Conservation (phyloP, 2,113 vertebrate species). For the Leucosticte australis region DNA sequence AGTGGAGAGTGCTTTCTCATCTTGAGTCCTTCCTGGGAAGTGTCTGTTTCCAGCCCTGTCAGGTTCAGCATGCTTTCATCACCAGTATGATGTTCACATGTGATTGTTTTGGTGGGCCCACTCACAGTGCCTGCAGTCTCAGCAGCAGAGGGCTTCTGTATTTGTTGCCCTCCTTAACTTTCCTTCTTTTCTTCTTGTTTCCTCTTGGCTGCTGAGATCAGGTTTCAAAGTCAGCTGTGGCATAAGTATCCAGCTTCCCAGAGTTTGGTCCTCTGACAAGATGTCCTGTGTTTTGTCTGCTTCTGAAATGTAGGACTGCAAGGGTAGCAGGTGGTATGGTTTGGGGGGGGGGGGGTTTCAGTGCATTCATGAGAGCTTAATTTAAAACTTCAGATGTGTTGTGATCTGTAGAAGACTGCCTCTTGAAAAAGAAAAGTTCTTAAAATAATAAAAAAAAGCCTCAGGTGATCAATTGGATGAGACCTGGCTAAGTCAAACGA, state of each 20-base stretch:
- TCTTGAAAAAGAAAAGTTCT: not conserved
- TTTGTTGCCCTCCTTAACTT: not conserved
- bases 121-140: not conserved
- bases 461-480: rapidly evolving
- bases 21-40: not conserved
- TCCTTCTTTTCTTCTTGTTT: not conserved
- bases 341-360: not conserved
- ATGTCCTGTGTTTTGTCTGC: not conserved
- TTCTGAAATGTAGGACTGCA: not conserved
- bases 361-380: not conserved
- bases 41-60: not conserved
- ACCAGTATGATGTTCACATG: rapidly evolving
- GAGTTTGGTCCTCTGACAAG: not conserved
- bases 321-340: not conserved
- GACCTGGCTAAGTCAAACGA: rapidly evolving
- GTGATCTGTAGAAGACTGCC: rapidly evolving
- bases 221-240: not conserved
- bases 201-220: not conserved
- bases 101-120: not conserved
- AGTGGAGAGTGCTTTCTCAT: not conserved
- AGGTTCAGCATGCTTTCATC: not conserved
- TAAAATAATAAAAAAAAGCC: not conserved
- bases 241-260: not conserved
- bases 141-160: not conserved
- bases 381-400: not conserved